A percentile compares a stretch with the other conserved stretches of the same genome.
Conservation (phyloP, 92 coral and sea anemone species). For the Diadumene lineata region DNA sequence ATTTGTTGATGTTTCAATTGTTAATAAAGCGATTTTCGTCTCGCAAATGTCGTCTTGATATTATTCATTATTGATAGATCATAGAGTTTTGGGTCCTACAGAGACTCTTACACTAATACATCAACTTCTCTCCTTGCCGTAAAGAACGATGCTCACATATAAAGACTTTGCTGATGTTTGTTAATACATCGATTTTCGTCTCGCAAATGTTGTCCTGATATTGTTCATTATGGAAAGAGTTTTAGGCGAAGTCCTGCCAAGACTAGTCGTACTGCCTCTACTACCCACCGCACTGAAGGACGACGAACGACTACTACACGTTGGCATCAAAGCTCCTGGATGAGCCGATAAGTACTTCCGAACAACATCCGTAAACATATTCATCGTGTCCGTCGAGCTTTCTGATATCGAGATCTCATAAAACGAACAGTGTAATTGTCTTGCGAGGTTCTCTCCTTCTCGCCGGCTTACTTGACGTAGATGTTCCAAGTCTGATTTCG, state of each 20-base stretch:
- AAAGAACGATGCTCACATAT: neutral
- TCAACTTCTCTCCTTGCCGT: no score
- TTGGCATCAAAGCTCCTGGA: conserved; percentile 21
- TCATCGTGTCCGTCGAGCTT: conserved; percentile 62
- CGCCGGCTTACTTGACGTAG: conserved; percentile 65
- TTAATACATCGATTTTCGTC: conserved; percentile 30
- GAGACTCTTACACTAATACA: no score
- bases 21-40: no score
- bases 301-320: neutral
- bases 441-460: conserved; percentile 75
- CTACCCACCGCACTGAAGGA: conserved; percentile 7
- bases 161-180: neutral
- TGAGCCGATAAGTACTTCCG: conserved; percentile 54
- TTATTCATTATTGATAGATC: no score
- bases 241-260: conserved; percentile 12
- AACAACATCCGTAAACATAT: conserved; percentile 74
- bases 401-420: conserved; percentile 91
- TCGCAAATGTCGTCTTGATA: no score
- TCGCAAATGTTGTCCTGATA: conserved; percentile 35
- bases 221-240: conserved; percentile 33
- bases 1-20: no score
- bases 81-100: no score
- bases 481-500: conserved; percentile 84
- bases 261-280: conserved; percentile 28
- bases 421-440: conserved; percentile 77